phyloP scores from a whole-genome alignment of 1,140 invertebrate species.

The Homalodisca vitripennis region DNA sequence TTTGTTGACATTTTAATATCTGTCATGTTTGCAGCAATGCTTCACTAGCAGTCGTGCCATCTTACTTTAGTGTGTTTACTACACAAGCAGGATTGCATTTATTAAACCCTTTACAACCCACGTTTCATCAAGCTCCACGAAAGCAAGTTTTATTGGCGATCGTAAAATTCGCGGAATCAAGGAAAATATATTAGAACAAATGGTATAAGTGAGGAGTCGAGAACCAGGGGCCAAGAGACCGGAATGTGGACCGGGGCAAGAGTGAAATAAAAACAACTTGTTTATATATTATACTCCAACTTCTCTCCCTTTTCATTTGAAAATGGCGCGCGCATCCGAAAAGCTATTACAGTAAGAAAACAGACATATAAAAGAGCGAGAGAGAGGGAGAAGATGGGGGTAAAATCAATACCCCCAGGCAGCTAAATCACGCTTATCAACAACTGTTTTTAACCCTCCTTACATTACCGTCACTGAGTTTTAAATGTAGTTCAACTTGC shows the following conservation, averaged over 20 bases:
- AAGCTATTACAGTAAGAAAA: constrained; percentile 36
- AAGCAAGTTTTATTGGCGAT: no score
- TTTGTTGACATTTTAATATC: no score
- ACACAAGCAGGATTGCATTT: neutral
- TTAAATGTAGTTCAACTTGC: no score
- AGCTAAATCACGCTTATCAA: constrained; percentile 34
- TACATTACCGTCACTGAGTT: no score
- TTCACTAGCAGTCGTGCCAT: no score
- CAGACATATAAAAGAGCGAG: constrained; percentile 34
- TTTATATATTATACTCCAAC: constrained; percentile 33
- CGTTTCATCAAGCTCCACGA: no score
- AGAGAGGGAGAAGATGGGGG: constrained; percentile 1
- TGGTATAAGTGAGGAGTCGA: neutral
- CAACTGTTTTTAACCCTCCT: neutral
- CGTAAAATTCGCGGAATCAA: neutral
- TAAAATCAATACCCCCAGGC: constrained; percentile 32
- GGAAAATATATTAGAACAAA: neutral
- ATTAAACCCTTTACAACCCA: neutral
- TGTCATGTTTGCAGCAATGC: no score
- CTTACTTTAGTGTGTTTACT: neutral
- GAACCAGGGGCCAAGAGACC: neutral
- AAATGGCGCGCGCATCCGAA: constrained; percentile 31
- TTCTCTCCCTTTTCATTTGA: constrained; percentile 29
- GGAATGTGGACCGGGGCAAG: neutral
- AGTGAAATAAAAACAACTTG: constrained; percentile 27